Conservation (phyloP, 2,113 vertebrate species). For the Pandion haliaetus region DNA sequence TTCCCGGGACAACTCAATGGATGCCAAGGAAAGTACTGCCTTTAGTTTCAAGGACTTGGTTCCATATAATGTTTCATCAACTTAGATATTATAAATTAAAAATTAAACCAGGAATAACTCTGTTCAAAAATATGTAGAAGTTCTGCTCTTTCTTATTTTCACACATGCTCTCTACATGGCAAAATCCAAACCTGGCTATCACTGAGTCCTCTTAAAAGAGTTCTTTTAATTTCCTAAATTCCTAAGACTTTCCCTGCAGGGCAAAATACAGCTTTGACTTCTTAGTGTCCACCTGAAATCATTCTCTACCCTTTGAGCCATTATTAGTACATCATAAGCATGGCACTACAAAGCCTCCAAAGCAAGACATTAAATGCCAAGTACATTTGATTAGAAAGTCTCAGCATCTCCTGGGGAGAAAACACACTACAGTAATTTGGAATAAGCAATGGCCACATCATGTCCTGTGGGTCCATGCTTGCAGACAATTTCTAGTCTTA, state of each 20-base stretch:
- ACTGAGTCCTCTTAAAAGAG: not conserved
- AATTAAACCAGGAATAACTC: not conserved
- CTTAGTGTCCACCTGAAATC: not conserved
- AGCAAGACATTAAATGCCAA: not conserved
- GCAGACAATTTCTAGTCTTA: not conserved
- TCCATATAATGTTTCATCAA: not conserved
- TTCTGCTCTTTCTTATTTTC: not conserved
- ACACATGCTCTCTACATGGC: not conserved
- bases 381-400: not conserved
- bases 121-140: not conserved
- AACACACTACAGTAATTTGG: not conserved
- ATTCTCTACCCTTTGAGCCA: not conserved
- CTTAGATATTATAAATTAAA: not conserved
- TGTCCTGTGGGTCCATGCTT: fast-evolving
- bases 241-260: not conserved
- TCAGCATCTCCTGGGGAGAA: not conserved
- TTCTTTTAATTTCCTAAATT: not conserved
- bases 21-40: not conserved
- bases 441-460: not conserved
- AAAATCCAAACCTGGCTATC: not conserved
- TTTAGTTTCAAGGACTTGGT: not conserved
- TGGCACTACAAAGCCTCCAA: not conserved
- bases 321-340: not conserved
- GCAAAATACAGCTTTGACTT: not conserved
- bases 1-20: not conserved